Conservation (phyloP, 2,113 vertebrate species). For the Alexandromys fortis region DNA sequence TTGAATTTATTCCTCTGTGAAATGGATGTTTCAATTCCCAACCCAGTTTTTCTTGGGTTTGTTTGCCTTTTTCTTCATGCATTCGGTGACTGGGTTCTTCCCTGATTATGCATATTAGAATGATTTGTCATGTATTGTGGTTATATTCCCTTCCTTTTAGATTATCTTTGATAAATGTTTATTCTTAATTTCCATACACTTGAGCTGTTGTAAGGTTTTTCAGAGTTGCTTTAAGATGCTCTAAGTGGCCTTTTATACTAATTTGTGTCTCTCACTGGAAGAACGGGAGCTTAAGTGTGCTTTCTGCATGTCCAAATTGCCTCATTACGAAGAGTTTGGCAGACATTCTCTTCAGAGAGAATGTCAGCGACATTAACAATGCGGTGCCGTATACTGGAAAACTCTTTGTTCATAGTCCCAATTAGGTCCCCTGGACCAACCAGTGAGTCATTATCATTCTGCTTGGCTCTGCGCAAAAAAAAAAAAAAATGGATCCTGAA, state of each 20-base stretch:
- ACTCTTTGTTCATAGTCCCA: background rate
- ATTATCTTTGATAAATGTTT: background rate
- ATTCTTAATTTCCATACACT: background rate
- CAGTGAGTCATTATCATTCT: conserved; percentile 36
- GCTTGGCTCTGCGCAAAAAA: background rate
- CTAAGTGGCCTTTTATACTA: background rate
- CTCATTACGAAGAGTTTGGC: background rate
- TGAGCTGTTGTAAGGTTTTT: background rate
- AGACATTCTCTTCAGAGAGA: conserved; percentile 23
- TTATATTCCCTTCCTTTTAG: background rate
- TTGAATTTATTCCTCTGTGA: background rate
- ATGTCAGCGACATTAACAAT: background rate
- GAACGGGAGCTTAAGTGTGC: background rate
- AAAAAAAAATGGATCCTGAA: background rate
- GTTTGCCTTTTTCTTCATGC: background rate
- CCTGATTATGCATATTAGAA: background rate
- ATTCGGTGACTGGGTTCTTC: background rate
- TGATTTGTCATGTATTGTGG: background rate
- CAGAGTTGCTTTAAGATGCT: background rate
- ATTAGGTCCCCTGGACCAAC: background rate
- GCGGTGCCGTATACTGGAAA: background rate
- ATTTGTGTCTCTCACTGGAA: conserved; percentile 20
- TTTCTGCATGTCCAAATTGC: background rate
- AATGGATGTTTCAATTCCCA: background rate
- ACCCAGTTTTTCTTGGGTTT: background rate